Conservation (phyloP, 2,113 vertebrate genomes). For the Ictalurus punctatus region DNA sequence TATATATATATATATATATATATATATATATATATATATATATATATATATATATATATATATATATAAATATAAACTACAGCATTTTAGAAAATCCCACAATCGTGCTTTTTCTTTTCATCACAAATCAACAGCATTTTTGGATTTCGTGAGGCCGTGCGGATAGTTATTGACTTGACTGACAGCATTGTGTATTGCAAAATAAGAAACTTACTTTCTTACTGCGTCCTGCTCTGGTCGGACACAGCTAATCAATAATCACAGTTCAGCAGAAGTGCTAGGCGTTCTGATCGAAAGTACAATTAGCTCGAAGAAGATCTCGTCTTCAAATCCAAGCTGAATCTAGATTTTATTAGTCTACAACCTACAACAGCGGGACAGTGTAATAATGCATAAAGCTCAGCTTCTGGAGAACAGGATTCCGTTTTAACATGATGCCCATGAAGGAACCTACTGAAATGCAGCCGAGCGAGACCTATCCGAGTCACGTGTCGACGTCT, state of each 20-base stretch:
- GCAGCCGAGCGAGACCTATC: not conserved
- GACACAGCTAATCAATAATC: not conserved
- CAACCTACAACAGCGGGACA: not conserved
- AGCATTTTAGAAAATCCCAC: constrained; percentile 24
- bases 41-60: no score
- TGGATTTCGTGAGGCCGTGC: constrained; percentile 16
- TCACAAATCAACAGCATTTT: constrained; percentile 23
- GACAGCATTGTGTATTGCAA: constrained; percentile 16
- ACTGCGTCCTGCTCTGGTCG: not conserved
- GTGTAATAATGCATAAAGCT: not conserved
- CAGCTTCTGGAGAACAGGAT: not conserved
- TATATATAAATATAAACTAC: constrained; percentile 20
- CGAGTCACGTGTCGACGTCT: not conserved
- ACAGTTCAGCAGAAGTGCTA: not conserved
- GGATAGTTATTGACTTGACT: not conserved
- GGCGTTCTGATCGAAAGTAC: not conserved
- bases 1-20: no score
- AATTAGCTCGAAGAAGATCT: not conserved
- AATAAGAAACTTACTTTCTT: not conserved
- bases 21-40: not conserved
- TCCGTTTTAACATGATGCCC: not conserved
- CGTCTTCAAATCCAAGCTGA: not conserved
- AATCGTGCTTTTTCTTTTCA: not conserved
- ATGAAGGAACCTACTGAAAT: not conserved
- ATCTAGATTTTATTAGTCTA: not conserved